Percentiles rank a stretch among this genome's conserved stretches.
phyloP scores from a whole-genome alignment of 2,888 invertebrate genomes.

The Leptogaster cylindrica region DNA sequence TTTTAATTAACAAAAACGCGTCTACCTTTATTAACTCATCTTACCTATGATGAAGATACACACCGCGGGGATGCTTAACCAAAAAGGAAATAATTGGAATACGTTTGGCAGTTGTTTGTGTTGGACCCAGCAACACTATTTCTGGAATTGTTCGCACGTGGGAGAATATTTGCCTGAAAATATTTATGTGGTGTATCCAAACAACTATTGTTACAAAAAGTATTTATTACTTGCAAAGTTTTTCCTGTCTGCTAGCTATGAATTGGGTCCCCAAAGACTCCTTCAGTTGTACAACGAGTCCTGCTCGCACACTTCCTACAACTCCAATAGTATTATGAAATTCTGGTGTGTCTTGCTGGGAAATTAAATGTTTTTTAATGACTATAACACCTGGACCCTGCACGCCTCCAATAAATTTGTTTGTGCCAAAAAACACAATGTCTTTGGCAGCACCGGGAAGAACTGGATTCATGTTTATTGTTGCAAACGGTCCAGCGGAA shows the following conservation, averaged over 20 bases:
- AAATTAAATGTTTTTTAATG: slow-evolving; percentile 67
- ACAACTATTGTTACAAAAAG: slow-evolving; percentile 43
- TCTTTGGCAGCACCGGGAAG: slow-evolving; percentile 80
- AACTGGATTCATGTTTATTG: slow-evolving; percentile 85
- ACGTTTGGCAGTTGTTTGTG: slow-evolving; percentile 70
- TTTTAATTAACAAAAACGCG: too few relatives aligned
- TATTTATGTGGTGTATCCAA: slow-evolving; percentile 52
- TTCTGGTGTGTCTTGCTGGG: slow-evolving; percentile 58
- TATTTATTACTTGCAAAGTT: slow-evolving; percentile 71
- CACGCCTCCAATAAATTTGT: slow-evolving; percentile 90
- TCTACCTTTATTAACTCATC: background rate
- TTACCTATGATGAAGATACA: slow-evolving; percentile 80
- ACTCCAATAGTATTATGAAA: slow-evolving; percentile 75
- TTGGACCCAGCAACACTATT: slow-evolving; percentile 77
- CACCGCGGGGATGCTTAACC: slow-evolving; percentile 79
- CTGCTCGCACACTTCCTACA: slow-evolving; percentile 82
- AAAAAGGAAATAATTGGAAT: slow-evolving; percentile 87
- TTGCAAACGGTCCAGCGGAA: slow-evolving; percentile 78
- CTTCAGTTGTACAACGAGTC: slow-evolving; percentile 84
- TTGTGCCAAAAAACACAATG: slow-evolving; percentile 86
- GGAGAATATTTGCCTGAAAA: slow-evolving; percentile 76
- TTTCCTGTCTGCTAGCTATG: slow-evolving; percentile 75
- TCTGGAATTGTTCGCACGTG: slow-evolving; percentile 80
- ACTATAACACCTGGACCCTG: slow-evolving; percentile 73
- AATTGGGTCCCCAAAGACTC: slow-evolving; percentile 77